Percentiles rank a stretch among this genome's conserved stretches.
Conservation (phyloP, 2,113 vertebrate species). For the Leucopternis melanops region DNA sequence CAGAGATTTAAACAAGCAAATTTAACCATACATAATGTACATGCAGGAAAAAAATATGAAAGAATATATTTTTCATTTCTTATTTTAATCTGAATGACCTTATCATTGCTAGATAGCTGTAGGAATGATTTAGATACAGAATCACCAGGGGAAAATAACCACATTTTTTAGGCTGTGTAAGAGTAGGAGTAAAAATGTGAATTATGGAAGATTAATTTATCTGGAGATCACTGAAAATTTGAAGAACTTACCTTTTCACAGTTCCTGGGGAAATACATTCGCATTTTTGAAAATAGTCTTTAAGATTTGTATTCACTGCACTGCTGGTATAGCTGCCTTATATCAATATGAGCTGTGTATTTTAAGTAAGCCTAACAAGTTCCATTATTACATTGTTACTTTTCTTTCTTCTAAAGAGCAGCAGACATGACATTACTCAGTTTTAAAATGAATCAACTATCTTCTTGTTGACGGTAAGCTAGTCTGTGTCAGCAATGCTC, state of each 20-base stretch:
- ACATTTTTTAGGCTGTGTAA: not conserved
- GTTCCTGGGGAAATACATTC: not conserved
- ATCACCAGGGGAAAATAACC: not conserved
- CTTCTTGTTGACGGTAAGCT: not conserved
- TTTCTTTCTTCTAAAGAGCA: not conserved
- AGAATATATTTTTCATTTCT: not conserved
- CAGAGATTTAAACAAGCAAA: not conserved
- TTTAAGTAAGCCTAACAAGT: not conserved
- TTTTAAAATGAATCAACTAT: not conserved
- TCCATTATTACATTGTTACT: not conserved
- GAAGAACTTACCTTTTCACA: not conserved
- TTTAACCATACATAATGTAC: not conserved
- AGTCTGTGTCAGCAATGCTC: not conserved
- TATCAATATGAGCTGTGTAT: not conserved
- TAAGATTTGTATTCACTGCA: not conserved
- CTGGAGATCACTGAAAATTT: not conserved
- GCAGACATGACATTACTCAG: not conserved
- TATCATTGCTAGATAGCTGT: not conserved
- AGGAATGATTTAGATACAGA: not conserved
- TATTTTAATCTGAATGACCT: not conserved
- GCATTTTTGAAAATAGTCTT: not conserved
- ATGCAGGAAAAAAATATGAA: not conserved
- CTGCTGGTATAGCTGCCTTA: not conserved
- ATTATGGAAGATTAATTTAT: not conserved
- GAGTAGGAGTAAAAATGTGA: not conserved